Percentiles rank a stretch among this genome's conserved stretches.
phyloP scores from a whole-genome alignment of 1,140 invertebrate species.

The Lysiphlebus fabarum region DNA sequence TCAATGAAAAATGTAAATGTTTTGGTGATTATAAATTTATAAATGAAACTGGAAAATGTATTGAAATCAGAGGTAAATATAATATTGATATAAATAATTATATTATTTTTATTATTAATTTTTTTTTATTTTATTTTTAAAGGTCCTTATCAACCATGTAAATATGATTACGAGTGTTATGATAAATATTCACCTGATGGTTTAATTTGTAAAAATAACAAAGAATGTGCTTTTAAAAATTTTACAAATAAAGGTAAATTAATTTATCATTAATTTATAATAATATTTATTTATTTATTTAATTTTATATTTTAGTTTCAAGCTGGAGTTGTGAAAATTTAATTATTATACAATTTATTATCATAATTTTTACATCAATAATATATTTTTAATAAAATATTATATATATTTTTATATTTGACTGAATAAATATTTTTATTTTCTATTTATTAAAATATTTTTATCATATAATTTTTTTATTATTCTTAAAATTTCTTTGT shows the following conservation, averaged over 20 bases:
- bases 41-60: constrained; percentile 27
- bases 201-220: constrained; percentile 1
- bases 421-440: too few relatives aligned
- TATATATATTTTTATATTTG: too few relatives aligned
- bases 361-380: too few relatives aligned
- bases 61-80: constrained; percentile 11
- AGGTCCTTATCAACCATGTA: constrained; percentile 19
- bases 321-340: too few relatives aligned
- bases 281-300: too few relatives aligned
- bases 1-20: constrained; percentile 29
- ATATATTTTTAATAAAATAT: too few relatives aligned
- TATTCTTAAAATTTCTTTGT: too few relatives aligned
- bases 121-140: not conserved
- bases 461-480: too few relatives aligned
- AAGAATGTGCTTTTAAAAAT: constrained; percentile 11
- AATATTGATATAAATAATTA: too few relatives aligned
- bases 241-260: not conserved
- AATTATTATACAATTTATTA: too few relatives aligned
- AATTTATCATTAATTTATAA: not conserved
- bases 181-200: constrained; percentile 3
- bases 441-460: too few relatives aligned
- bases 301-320: too few relatives aligned
- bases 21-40: constrained; percentile 22
- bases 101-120: not conserved
- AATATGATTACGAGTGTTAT: constrained; percentile 16